Base-by-base conservation (phyloP, 2,113 vertebrate species). In the Thunnus thynnus region DNA sequence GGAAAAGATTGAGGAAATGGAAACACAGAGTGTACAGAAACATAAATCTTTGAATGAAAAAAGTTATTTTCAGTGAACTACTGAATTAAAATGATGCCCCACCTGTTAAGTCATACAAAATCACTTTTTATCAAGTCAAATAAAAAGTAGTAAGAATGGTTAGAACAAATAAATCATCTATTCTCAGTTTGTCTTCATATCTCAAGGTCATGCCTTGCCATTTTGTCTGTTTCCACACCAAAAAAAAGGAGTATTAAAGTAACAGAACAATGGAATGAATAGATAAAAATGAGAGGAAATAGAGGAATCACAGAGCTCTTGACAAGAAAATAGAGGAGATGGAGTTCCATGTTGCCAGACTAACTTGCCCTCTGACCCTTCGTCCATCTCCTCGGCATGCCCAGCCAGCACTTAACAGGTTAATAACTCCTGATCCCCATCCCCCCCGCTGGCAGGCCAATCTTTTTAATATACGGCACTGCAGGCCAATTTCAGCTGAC, bases 371-470 rank as follows among this genome's bases (percentile, higher is more conserved):
- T 70, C 50, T 81, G 72, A 84, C 80, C 83, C 65, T 13, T 60
- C 13, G 87, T 88, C 36, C 57, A 87, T 83, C 82, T 64, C 56
- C 55, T 64, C 1, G 0, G 14, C 20, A 4, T 18, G 51, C 66
- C 20, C 50, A 22, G 68, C 63, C 66, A 78, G 80, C 73, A 61
- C 67, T 82, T 72, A 77, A 86, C 72, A 69, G 82, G 84, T 90
- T 86, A 89, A 84, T 83, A 92, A 81, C 78, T 72, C 73, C 70
- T 52, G 86, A 86, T 82, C 76, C 46, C 65, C 46, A 83, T 72
- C 74, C 63, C 11, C 1, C 27, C 16, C 64, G 6, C 27, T 64
- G 64, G 72, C 76, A 81, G 61, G 61, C 66, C 64, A 76, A 71
- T 77, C 73, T 65, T 58, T 79, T 82, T 57, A 71, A 85, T 44